Conservation (phyloP, 2,888 invertebrate genomes). For the Helicoverpa assulta region DNA sequence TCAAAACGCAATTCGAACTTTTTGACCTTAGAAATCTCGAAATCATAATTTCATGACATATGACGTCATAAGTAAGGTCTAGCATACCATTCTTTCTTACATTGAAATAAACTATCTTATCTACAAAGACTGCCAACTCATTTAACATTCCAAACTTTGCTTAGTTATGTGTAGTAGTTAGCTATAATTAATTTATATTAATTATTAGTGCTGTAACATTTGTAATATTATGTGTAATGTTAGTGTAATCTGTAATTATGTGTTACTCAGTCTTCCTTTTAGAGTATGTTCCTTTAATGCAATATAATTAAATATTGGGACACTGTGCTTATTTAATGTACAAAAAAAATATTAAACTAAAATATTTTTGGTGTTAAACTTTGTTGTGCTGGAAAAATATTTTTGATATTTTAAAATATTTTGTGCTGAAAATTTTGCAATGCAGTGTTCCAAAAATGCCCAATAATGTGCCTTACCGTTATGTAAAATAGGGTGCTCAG, state of each 20-base stretch:
- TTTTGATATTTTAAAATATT: slow-evolving; percentile 3
- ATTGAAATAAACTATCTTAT: slow-evolving; percentile 53
- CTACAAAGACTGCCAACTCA: slow-evolving; percentile 71
- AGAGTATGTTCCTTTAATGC: slow-evolving; percentile 59
- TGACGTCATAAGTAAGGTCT: slow-evolving; percentile 17
- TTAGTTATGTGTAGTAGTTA: slow-evolving; percentile 61
- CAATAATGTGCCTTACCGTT: slow-evolving; percentile 71
- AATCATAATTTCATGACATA: slow-evolving; percentile 1
- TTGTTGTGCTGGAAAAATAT: not conserved
- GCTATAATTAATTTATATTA: slow-evolving; percentile 74
- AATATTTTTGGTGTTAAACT: not conserved
- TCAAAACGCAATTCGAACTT: too few relatives aligned
- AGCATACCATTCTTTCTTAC: slow-evolving; percentile 31
- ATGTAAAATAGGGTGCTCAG: slow-evolving; percentile 71
- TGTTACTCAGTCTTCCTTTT: slow-evolving; percentile 64
- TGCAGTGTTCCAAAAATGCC: slow-evolving; percentile 54
- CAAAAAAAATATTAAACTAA: slow-evolving; percentile 11
- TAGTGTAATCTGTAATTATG: slow-evolving; percentile 55
- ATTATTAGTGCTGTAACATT: slow-evolving; percentile 67
- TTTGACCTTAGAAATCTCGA: not conserved
- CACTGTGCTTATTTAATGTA: slow-evolving; percentile 22
- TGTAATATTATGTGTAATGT: slow-evolving; percentile 61
- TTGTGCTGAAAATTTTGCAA: slow-evolving; percentile 1
- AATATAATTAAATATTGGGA: slow-evolving; percentile 49
- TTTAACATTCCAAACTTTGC: slow-evolving; percentile 77